These are phyloP conservation scores for Iguana delicatissima DNA, from an alignment of 2,797 vertebrate genomes.

Conservation along the genomic window DNA sequence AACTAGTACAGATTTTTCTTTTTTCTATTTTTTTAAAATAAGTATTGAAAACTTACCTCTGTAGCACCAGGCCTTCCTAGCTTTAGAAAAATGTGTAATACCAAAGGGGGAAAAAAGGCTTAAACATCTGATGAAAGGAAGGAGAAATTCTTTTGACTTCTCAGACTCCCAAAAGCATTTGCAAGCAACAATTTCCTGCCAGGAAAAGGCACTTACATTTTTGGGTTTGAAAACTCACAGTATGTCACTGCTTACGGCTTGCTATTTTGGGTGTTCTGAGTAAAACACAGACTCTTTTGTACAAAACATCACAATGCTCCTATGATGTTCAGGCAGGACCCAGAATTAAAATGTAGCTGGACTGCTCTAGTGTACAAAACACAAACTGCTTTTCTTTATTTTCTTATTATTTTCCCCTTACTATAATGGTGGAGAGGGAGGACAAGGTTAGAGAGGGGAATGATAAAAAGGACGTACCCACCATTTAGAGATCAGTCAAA, in stretches of 20 bases:
- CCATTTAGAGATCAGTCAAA: constrained; percentile 79
- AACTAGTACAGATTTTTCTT: not conserved
- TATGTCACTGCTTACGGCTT: constrained; percentile 72
- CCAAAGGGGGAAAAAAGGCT: constrained; percentile 7
- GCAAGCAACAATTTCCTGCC: constrained; percentile 50
- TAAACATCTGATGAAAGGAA: constrained; percentile 22
- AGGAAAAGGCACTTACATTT: constrained; percentile 69
- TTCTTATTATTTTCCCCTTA: not conserved
- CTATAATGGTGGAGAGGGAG: constrained; percentile 75
- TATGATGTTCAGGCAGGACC: constrained; percentile 83
- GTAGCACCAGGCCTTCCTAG: constrained; percentile 30
- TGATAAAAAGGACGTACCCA: constrained; percentile 74
- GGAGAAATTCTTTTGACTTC: constrained; percentile 61
- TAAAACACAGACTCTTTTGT: constrained; percentile 94
- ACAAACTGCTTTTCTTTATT: constrained; percentile 82
- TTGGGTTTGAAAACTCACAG: constrained; percentile 75
- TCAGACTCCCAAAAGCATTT: constrained; percentile 48
- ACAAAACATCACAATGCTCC: constrained; percentile 81
- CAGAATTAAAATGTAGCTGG: constrained; percentile 88
- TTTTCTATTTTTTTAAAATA: not conserved
- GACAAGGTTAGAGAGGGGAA: constrained; percentile 71
- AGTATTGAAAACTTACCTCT: constrained; percentile 72
- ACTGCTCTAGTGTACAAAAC: constrained; percentile 78
- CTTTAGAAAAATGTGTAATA: constrained; percentile 7
- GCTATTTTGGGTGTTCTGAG: constrained; percentile 84